Percentiles rank a stretch among this genome's conserved stretches.
These are phyloP conservation scores for Eilema griseolum DNA, from an alignment of 2,888 invertebrate genomes.

Conservation along the genomic window DNA sequence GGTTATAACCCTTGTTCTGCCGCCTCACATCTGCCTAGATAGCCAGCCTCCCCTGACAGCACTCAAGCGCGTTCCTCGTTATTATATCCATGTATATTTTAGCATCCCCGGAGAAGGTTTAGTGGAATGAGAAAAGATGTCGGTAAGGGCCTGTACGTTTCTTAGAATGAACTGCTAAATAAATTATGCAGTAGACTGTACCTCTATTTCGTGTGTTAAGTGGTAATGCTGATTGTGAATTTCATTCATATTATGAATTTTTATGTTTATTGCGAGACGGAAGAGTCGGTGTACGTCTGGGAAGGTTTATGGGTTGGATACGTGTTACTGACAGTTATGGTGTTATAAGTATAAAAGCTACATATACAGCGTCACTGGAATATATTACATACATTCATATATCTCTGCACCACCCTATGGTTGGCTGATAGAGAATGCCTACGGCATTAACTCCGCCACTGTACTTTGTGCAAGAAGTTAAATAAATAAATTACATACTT, in stretches of 20 bases:
- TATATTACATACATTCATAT: no score
- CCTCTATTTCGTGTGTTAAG: background rate
- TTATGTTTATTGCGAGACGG: background rate
- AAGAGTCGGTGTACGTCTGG: background rate
- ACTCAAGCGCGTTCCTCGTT: slow-evolving; percentile 12
- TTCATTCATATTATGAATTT: background rate
- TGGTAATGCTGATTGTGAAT: slow-evolving; percentile 6
- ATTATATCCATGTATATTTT: slow-evolving; percentile 29
- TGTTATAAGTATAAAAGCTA: background rate
- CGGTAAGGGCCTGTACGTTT: background rate
- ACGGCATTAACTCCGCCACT: no score
- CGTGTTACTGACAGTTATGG: background rate
- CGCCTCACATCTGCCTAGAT: background rate
- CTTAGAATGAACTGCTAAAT: slow-evolving; percentile 12
- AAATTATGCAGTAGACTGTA: background rate
- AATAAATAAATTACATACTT: no score
- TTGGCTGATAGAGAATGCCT: no score
- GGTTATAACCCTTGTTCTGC: background rate
- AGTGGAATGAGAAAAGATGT: slow-evolving; percentile 20
- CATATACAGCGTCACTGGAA: background rate
- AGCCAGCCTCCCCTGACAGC: slow-evolving; percentile 15
- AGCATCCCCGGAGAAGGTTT: slow-evolving; percentile 20
- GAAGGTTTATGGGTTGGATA: background rate
- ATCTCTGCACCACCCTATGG: no score
- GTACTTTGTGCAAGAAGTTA: no score